These are phyloP conservation scores for Spilosoma lubricipeda DNA, from an alignment of 2,888 invertebrate species.

Conservation along the genomic window DNA sequence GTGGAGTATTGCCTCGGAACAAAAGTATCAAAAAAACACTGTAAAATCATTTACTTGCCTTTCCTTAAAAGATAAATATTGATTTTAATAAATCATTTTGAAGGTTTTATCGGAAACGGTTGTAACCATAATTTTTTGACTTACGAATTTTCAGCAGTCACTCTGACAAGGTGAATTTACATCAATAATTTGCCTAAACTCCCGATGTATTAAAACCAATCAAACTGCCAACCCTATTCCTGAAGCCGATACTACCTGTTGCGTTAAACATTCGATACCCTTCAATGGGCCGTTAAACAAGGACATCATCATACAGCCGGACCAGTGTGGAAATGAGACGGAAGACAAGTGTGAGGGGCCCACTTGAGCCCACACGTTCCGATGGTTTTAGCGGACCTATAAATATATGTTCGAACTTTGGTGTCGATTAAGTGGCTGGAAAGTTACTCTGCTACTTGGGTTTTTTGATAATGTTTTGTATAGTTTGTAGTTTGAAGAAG, in stretches of 20 bases:
- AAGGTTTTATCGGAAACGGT: no score
- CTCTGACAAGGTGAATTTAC: no score
- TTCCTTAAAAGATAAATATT: no score
- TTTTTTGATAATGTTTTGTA: neutral
- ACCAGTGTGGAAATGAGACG: slow-evolving; percentile 56
- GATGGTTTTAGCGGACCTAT: slow-evolving; percentile 81
- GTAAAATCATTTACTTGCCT: no score
- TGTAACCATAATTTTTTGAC: no score
- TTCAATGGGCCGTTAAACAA: slow-evolving; percentile 77
- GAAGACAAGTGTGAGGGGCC: slow-evolving; percentile 72
- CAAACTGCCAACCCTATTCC: slow-evolving; percentile 76
- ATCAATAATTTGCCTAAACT: slow-evolving; percentile 6
- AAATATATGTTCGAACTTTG: slow-evolving; percentile 80
- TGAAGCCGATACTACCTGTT: slow-evolving; percentile 83
- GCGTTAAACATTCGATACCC: slow-evolving; percentile 84
- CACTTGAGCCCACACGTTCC: slow-evolving; percentile 80
- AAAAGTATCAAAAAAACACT: no score
- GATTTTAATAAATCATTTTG: no score
- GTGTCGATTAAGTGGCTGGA: slow-evolving; percentile 50
- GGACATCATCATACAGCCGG: slow-evolving; percentile 50
- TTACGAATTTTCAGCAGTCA: no score
- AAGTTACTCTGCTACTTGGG: slow-evolving; percentile 70
- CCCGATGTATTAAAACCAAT: slow-evolving; percentile 61
- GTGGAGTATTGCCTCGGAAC: no score
- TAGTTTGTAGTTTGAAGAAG: no score